Evolutionary conservation across 2,888 invertebrate genomes (phyloP).

Genomic region (Creontiades dilutus): DNA sequence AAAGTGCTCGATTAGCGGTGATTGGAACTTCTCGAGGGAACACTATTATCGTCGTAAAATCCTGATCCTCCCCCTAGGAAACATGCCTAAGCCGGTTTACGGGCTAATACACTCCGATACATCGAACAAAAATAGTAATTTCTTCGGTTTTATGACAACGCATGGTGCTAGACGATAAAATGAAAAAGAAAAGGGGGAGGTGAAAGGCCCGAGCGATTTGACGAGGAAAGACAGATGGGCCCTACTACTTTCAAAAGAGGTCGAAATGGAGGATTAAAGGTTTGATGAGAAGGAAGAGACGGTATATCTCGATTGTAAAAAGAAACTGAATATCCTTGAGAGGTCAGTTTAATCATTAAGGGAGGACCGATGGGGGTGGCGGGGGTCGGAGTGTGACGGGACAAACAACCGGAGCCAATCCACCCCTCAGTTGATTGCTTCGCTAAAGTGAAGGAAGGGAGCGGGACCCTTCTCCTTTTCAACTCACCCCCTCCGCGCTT

Average conservation of each 20-base stretch:
- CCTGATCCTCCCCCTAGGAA: background rate
- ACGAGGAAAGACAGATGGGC: slow-evolving; percentile 49
- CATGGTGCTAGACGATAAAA: slow-evolving; percentile 44
- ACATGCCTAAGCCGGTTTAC: background rate
- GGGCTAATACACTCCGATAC: slow-evolving; percentile 16
- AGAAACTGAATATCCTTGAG: slow-evolving; percentile 65
- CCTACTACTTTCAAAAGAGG: slow-evolving; percentile 10
- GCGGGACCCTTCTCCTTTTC: slow-evolving; percentile 29
- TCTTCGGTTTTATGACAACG: slow-evolving; percentile 37
- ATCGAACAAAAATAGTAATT: slow-evolving; percentile 47
- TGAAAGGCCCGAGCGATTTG: background rate
- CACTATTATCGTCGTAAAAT: background rate
- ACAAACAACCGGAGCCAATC: slow-evolving; percentile 67
- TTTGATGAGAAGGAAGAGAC: slow-evolving; percentile 32
- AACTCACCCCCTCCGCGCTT: background rate
- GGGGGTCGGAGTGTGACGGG: slow-evolving; percentile 40
- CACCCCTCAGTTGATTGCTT: slow-evolving; percentile 59
- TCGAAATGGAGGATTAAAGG: slow-evolving; percentile 52
- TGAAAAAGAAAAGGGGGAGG: background rate
- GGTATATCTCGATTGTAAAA: slow-evolving; percentile 46
- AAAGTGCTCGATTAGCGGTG: background rate
- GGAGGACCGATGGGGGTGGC: background rate
- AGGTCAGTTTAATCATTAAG: slow-evolving; percentile 64
- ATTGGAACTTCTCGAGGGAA: background rate
- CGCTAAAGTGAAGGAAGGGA: slow-evolving; percentile 48